Conservation (phyloP, 2,888 invertebrate species). For the Caenorhabditis sulstoni region DNA sequence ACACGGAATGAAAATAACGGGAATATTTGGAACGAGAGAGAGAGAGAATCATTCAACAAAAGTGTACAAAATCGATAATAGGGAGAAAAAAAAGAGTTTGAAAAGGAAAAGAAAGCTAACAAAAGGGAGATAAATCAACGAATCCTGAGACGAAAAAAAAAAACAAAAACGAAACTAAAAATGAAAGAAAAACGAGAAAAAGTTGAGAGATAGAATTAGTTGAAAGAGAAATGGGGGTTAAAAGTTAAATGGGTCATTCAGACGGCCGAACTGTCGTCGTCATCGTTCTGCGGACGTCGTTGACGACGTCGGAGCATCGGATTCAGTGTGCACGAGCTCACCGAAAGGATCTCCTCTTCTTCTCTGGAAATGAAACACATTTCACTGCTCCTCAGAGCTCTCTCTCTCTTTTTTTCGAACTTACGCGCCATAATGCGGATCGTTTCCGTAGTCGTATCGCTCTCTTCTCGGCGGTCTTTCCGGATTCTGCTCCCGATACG, state of each 20-base stretch:
- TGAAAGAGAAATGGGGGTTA: too few relatives aligned
- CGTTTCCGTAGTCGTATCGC: neutral
- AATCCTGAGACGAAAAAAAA: too few relatives aligned
- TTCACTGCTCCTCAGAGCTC: too few relatives aligned
- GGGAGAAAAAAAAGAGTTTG: neutral
- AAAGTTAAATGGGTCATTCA: neutral
- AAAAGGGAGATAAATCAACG: neutral
- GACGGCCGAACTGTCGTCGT: too few relatives aligned
- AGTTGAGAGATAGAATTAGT: neutral
- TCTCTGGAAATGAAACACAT: slow-evolving; percentile 34
- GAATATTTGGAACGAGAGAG: neutral
- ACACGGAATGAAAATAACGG: too few relatives aligned
- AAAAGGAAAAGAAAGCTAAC: neutral
- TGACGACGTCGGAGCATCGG: slow-evolving; percentile 38
- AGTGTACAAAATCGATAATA: slow-evolving; percentile 1
- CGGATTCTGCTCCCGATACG: slow-evolving; percentile 10
- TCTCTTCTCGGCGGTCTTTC: too few relatives aligned
- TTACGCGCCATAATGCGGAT: neutral
- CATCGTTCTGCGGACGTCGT: slow-evolving; percentile 17
- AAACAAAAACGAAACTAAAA: slow-evolving; percentile 4
- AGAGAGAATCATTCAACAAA: neutral
- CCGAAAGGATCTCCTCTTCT: slow-evolving; percentile 45
- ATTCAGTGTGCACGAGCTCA: slow-evolving; percentile 47
- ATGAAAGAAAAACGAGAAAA: slow-evolving; percentile 8
- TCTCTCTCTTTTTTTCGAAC: neutral